These are phyloP conservation scores for Drepana arcuata DNA, from an alignment of 1,140 invertebrate genomes.

Conservation along the genomic window DNA sequence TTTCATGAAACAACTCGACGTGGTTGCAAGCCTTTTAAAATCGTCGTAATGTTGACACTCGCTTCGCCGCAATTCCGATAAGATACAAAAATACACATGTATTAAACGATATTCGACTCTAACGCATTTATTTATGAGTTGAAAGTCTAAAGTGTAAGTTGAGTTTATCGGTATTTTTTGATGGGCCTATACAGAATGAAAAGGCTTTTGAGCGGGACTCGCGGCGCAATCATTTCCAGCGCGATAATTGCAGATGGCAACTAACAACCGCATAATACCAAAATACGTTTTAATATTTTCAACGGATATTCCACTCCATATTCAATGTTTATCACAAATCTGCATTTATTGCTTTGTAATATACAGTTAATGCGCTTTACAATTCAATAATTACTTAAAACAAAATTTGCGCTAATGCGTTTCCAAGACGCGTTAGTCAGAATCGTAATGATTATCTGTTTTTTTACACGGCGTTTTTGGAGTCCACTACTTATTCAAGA, in stretches of 20 bases:
- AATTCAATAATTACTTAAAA: no score
- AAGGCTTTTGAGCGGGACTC: conserved; percentile 25
- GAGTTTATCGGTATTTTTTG: conserved; percentile 3
- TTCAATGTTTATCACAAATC: no score
- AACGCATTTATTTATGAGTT: background rate
- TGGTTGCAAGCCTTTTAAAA: conserved; percentile 25
- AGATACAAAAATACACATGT: conserved; percentile 12
- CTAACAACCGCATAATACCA: conserved; percentile 13
- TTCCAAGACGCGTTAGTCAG: no score
- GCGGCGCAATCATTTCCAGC: conserved; percentile 24
- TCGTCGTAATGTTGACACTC: conserved; percentile 23
- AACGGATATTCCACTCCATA: conserved; percentile 2
- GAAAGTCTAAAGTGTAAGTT: conserved; percentile 2
- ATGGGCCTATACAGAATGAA: conserved; percentile 10
- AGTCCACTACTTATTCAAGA: no score
- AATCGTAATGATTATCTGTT: no score
- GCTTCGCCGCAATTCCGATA: conserved; percentile 6
- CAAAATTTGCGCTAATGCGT: no score
- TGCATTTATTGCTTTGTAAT: no score
- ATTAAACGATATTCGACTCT: conserved; percentile 12
- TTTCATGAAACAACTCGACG: conserved; percentile 24
- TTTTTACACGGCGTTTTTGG: no score
- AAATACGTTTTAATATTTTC: conserved; percentile 16
- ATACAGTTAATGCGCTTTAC: no score
- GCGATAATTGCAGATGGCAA: conserved; percentile 25